Percentiles rank a stretch among this genome's conserved stretches.
phyloP scores from a whole-genome alignment of 2,888 invertebrate species.

The Drosophila cyrtoloma region DNA sequence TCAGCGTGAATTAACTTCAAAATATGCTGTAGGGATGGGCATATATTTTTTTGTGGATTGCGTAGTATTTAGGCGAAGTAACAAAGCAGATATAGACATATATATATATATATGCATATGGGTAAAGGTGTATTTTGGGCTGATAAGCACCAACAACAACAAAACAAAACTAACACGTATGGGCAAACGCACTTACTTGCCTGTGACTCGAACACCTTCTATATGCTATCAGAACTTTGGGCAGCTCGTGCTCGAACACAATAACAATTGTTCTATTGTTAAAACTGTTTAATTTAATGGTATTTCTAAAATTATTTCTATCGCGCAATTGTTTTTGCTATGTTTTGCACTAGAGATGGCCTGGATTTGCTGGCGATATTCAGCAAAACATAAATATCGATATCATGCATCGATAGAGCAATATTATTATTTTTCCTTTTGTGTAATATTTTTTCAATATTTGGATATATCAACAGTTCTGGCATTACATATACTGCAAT shows the following conservation, averaged over 20 bases:
- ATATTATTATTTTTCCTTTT: neutral
- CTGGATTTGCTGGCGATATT: slow-evolving; percentile 18
- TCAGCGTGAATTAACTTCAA: slow-evolving; percentile 45
- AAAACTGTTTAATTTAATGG: slow-evolving; percentile 33
- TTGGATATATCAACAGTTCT: neutral
- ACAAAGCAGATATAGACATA: slow-evolving; percentile 52
- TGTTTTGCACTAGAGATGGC: slow-evolving; percentile 63
- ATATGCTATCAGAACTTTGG: slow-evolving; percentile 17
- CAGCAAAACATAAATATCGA: slow-evolving; percentile 4
- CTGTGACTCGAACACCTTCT: slow-evolving; percentile 29
- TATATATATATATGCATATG: slow-evolving; percentile 54
- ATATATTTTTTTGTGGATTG: slow-evolving; percentile 36
- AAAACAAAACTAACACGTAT: slow-evolving; percentile 64
- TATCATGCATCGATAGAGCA: slow-evolving; percentile 5
- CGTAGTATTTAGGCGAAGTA: slow-evolving; percentile 37
- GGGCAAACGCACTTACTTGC: slow-evolving; percentile 49
- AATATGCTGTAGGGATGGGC: slow-evolving; percentile 36
- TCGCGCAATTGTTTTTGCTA: slow-evolving; percentile 77
- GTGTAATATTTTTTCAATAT: neutral
- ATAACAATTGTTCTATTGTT: slow-evolving; percentile 34
- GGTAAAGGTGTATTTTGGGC: slow-evolving; percentile 51
- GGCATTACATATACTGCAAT: neutral
- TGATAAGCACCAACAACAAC: slow-evolving; percentile 77
- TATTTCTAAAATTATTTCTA: slow-evolving; percentile 65
- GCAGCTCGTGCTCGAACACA: slow-evolving; percentile 23